Percentiles rank a stretch among this genome's conserved stretches.
Conservation (phyloP, 2,888 invertebrate species). For the Eupsilia transversa region DNA sequence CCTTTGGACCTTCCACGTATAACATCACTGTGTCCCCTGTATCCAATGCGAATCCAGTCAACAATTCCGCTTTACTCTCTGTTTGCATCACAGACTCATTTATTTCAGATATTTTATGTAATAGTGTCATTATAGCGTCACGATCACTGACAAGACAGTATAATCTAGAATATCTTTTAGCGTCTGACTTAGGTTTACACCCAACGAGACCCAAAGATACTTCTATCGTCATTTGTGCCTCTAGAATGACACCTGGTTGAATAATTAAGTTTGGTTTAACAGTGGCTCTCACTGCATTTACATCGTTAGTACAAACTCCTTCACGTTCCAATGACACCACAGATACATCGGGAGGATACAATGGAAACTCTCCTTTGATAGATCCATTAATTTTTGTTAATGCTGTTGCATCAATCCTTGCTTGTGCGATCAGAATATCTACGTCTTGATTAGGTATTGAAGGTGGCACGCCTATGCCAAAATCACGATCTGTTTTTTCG, state of each 20-base stretch:
- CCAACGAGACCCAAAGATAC: slow-evolving; percentile 84
- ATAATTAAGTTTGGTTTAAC: slow-evolving; percentile 73
- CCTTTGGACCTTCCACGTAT: slow-evolving; percentile 82
- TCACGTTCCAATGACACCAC: slow-evolving; percentile 71
- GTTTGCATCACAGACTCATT: slow-evolving; percentile 71
- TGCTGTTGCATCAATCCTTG: slow-evolving; percentile 78
- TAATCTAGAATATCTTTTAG: slow-evolving; percentile 78
- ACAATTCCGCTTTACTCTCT: slow-evolving; percentile 64
- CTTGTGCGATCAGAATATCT: slow-evolving; percentile 81
- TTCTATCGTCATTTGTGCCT: slow-evolving; percentile 84
- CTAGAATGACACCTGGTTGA: slow-evolving; percentile 75
- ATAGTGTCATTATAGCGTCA: slow-evolving; percentile 68
- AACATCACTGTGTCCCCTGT: slow-evolving; percentile 77
- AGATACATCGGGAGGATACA: slow-evolving; percentile 76
- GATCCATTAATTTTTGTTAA: slow-evolving; percentile 77
- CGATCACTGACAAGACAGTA: slow-evolving; percentile 74
- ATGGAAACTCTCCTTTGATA: slow-evolving; percentile 79
- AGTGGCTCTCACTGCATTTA: slow-evolving; percentile 76
- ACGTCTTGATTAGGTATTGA: slow-evolving; percentile 61
- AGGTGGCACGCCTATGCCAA: slow-evolving; percentile 65
- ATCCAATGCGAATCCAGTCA: slow-evolving; percentile 85
- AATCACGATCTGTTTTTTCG: slow-evolving; percentile 75
- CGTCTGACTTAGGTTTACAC: slow-evolving; percentile 73
- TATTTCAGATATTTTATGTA: slow-evolving; percentile 74
- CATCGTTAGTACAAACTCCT: slow-evolving; percentile 82